Conservation (phyloP, 2,113 vertebrate species). For the Vimba vimba region DNA sequence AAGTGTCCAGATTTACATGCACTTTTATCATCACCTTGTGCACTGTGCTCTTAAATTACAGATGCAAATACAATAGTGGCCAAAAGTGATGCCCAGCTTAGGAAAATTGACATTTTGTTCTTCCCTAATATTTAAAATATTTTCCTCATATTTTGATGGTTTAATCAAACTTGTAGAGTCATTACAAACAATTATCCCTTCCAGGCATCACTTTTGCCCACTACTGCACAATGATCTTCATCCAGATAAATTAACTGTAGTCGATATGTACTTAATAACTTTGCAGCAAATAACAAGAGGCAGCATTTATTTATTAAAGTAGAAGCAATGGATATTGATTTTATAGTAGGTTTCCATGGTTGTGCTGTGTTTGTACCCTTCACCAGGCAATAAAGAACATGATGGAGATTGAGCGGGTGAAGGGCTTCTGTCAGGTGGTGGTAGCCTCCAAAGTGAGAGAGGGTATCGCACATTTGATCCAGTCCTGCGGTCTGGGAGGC, state of each 20-base stretch:
- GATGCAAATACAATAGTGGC: not conserved
- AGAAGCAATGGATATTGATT: not conserved
- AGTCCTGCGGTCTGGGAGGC: constrained; percentile 94
- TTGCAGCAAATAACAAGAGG: not conserved
- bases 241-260: too few species aligned
- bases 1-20: not conserved
- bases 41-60: not conserved
- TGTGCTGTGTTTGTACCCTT: constrained; percentile 18
- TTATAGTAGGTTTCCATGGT: not conserved
- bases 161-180: too few species aligned
- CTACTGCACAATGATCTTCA: too few species aligned
- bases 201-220: too few species aligned
- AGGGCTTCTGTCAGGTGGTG: constrained; percentile 97
- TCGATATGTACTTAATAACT: too few species aligned
- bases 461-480: constrained; percentile 93
- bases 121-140: too few species aligned
- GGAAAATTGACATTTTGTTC: too few species aligned
- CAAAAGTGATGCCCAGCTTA: too few species aligned
- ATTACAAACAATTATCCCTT: too few species aligned
- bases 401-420: constrained; percentile 98
- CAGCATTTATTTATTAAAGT: not conserved
- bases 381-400: constrained; percentile 95
- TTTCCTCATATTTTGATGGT: too few species aligned
- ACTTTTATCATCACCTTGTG: not conserved
- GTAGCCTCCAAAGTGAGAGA: constrained; percentile 92